Evolutionary conservation across 2,797 vertebrate species (phyloP).

Genomic region (Anguilla marmorata): DNA sequence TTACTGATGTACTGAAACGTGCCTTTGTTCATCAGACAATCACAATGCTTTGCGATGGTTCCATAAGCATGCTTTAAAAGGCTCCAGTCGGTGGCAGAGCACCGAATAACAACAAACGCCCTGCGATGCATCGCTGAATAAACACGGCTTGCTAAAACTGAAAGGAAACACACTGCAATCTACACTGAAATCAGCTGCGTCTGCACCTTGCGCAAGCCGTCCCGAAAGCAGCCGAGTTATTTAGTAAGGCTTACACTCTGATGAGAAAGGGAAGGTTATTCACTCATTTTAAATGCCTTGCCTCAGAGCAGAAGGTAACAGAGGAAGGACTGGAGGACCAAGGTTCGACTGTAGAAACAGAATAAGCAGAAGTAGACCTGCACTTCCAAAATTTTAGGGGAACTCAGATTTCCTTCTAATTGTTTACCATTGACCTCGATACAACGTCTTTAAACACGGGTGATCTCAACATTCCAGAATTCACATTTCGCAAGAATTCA

Average conservation of each 20-base stretch:
- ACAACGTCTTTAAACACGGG: background rate
- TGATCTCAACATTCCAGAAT: background rate
- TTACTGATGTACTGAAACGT: background rate
- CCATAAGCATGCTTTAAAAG: background rate
- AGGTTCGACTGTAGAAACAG: background rate
- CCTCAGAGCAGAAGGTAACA: background rate
- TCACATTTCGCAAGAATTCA: background rate
- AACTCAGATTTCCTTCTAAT: background rate
- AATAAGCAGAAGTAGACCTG: background rate
- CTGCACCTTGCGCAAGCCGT: no score
- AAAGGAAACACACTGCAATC: background rate
- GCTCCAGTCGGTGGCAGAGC: background rate
- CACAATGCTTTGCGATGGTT: background rate
- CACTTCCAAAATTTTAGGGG: background rate
- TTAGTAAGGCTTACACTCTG: background rate
- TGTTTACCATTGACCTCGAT: background rate
- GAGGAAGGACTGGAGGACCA: background rate
- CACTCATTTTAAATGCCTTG: background rate
- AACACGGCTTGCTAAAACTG: background rate
- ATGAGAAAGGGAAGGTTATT: background rate
- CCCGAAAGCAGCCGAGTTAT: background rate
- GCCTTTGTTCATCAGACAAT: background rate
- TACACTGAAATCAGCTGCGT: background rate
- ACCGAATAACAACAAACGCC: conserved; percentile 1
- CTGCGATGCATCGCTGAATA: background rate